These are phyloP conservation scores for Collichthys lucidus DNA, from an alignment of 2,113 vertebrate species.

Conservation along the genomic window DNA sequence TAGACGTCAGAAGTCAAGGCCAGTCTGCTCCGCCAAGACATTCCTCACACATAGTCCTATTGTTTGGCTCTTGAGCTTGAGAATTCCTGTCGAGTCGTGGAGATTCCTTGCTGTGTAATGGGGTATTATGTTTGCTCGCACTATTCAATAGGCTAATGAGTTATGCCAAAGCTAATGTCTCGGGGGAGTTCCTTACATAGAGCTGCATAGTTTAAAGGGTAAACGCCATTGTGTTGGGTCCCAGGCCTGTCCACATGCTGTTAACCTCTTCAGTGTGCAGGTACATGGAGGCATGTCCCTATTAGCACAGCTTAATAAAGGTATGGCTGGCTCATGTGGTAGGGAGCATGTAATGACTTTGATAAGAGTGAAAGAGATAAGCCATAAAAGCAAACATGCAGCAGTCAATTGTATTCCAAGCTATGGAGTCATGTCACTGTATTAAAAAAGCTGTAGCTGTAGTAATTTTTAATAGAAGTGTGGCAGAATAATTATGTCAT, in stretches of 20 bases:
- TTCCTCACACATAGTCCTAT: constrained; percentile 64
- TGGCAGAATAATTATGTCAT: background rate
- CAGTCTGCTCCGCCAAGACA: constrained; percentile 61
- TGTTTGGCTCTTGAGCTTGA: constrained; percentile 70
- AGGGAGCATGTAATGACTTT: background rate
- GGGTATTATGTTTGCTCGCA: constrained; percentile 76
- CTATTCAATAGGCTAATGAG: constrained; percentile 80
- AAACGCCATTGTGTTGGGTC: constrained; percentile 69
- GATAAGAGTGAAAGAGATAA: constrained; percentile 11
- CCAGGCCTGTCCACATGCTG: constrained; percentile 17
- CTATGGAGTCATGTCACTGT: background rate
- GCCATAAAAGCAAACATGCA: constrained; percentile 20
- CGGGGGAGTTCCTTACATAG: constrained; percentile 66
- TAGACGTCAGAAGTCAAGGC: constrained; percentile 68
- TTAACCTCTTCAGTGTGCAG: constrained; percentile 44
- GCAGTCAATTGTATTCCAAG: constrained; percentile 18
- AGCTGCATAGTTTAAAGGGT: constrained; percentile 51
- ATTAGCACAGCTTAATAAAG: background rate
- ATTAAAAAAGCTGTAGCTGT: background rate
- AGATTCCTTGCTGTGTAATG: constrained; percentile 80
- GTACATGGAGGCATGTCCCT: constrained; percentile 18
- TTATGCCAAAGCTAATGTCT: constrained; percentile 65
- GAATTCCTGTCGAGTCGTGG: constrained; percentile 77
- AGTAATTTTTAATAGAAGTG: background rate
- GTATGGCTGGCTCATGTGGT: background rate